Evolutionary conservation across 2,888 invertebrate species (phyloP).

Genomic region (Dendrolimus houi): DNA sequence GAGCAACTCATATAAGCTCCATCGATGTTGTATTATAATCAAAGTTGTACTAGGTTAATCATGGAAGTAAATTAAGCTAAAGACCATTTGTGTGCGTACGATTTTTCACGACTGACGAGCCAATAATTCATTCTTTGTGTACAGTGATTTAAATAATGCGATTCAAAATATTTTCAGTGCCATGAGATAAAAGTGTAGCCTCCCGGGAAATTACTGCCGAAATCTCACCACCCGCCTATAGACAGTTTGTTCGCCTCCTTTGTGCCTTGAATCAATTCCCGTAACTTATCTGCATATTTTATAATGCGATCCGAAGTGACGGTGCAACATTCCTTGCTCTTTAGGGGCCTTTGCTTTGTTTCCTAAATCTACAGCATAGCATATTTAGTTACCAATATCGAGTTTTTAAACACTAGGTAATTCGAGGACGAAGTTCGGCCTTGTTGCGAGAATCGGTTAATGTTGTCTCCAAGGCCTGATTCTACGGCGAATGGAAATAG

Average conservation of each 20-base stretch:
- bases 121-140: conserved; percentile 1
- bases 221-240: conserved; percentile 63
- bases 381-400: neutral
- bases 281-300: conserved; percentile 74
- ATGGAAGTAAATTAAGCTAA: conserved; percentile 8
- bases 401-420: too few species aligned
- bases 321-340: conserved; percentile 43
- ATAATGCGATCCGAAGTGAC: conserved; percentile 63
- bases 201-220: conserved; percentile 71
- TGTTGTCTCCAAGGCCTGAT: too few species aligned
- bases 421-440: too few species aligned
- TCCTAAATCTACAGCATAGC: conserved; percentile 1
- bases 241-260: conserved; percentile 59
- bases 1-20: neutral
- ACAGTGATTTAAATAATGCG: conserved; percentile 21
- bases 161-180: conserved; percentile 60
- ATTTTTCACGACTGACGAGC: conserved; percentile 1
- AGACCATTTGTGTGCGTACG: neutral
- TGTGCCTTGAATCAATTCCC: conserved; percentile 73
- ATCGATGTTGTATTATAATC: neutral
- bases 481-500: too few species aligned
- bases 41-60: conserved; percentile 24
- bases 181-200: conserved; percentile 59
- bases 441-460: too few species aligned
- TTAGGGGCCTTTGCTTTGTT: conserved; percentile 39